Evolutionary conservation across 37 sponge, comb jelly and placozoan genomes (phyloP).

Genomic region (Haliclona indistincta): DNA sequence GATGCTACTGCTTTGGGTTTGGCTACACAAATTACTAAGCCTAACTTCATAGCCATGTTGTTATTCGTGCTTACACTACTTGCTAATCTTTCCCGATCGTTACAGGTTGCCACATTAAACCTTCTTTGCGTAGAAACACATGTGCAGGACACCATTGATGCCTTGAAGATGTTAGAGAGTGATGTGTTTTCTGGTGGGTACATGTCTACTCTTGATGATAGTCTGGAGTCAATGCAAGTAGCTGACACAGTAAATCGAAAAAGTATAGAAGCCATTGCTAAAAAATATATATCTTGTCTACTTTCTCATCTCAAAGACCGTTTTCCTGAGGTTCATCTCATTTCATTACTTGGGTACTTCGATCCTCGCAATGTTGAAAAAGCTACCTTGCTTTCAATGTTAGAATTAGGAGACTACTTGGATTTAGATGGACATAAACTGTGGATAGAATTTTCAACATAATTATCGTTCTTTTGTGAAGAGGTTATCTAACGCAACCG

Average conservation of each 20-base stretch:
- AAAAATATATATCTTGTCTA: neutral
- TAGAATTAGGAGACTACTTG: slow-evolving; percentile 26
- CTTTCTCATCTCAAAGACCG: slow-evolving; percentile 19
- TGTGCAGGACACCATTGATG: neutral
- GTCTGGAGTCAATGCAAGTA: slow-evolving; percentile 10
- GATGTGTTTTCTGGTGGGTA: neutral
- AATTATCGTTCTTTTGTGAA: slow-evolving; percentile 8
- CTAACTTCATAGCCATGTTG: slow-evolving; percentile 17
- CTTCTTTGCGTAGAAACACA: slow-evolving; percentile 1
- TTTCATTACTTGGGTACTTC: neutral
- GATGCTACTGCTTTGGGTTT: slow-evolving; percentile 49
- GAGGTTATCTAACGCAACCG: slow-evolving; percentile 2
- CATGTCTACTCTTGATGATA: slow-evolving; percentile 18
- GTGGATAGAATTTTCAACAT: slow-evolving; percentile 12
- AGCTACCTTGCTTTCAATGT: slow-evolving; percentile 3
- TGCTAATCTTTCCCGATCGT: slow-evolving; percentile 9
- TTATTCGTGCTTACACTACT: slow-evolving; percentile 9
- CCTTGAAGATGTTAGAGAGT: slow-evolving; percentile 7
- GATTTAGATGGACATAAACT: slow-evolving; percentile 15
- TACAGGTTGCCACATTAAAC: slow-evolving; percentile 10
- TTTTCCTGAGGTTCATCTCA: slow-evolving; percentile 11
- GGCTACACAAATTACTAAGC: slow-evolving; percentile 8
- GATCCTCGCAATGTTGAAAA: slow-evolving; percentile 22
- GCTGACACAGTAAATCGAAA: neutral
- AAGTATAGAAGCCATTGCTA: neutral